Evolutionary conservation across 92 coral and sea anemone species (phyloP).

Genomic region (Pocillopora grandis): DNA sequence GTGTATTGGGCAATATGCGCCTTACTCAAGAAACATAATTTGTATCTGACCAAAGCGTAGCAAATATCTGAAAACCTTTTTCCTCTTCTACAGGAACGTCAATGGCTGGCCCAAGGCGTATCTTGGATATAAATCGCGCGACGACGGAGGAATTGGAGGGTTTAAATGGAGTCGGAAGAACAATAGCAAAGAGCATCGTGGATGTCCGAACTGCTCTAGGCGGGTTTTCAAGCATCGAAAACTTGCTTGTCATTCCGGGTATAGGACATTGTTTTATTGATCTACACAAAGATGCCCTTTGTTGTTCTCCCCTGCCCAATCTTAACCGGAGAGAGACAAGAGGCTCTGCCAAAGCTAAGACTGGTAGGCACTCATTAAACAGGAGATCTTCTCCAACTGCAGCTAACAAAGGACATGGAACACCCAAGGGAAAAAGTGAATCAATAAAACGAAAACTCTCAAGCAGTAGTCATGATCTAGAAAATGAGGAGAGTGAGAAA

Average conservation of each 20-base stretch:
- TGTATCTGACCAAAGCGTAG: no score
- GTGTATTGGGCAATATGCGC: constrained; percentile 15
- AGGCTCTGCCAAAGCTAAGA: constrained; percentile 53
- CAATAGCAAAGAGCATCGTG: constrained; percentile 85
- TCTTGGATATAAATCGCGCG: constrained; percentile 88
- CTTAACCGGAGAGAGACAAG: constrained; percentile 70
- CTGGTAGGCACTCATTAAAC: constrained; percentile 40
- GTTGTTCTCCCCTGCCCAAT: constrained; percentile 71
- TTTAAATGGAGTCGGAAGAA: constrained; percentile 86
- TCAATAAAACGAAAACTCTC: constrained; percentile 51
- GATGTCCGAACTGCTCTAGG: constrained; percentile 89
- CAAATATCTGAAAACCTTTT: not conserved
- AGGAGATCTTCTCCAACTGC: constrained; percentile 27
- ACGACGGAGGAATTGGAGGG: constrained; percentile 80
- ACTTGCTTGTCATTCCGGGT: constrained; percentile 83
- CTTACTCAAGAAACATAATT: not conserved
- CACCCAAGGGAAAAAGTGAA: constrained; percentile 26
- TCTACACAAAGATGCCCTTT: constrained; percentile 67
- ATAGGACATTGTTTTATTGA: constrained; percentile 83
- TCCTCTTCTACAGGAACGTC: constrained; percentile 33
- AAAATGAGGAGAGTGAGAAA: constrained; percentile 36
- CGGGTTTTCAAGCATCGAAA: constrained; percentile 83
- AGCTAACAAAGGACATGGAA: constrained; percentile 8
- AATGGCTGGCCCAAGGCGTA: constrained; percentile 84
- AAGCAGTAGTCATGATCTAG: constrained; percentile 33